phyloP scores from a whole-genome alignment of 92 coral and sea anemone species.

The Epizoanthus stellaris region DNA sequence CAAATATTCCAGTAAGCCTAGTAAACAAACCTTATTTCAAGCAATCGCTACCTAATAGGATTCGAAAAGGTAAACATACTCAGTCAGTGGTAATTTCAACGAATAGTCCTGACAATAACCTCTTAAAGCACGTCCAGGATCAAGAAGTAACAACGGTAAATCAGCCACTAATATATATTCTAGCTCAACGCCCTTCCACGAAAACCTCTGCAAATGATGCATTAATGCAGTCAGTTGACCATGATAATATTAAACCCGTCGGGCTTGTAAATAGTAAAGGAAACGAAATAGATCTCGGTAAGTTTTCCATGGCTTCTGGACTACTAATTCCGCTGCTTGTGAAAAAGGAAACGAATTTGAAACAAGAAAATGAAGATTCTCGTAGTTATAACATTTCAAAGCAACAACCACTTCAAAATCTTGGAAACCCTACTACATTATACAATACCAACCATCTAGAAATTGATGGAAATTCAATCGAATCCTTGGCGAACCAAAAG shows the following conservation, averaged over 20 bases:
- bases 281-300: neutral
- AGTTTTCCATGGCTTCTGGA: constrained; percentile 17
- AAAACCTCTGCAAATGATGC: neutral
- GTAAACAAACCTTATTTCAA: neutral
- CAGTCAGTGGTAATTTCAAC: neutral
- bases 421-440: neutral
- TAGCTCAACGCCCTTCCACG: neutral
- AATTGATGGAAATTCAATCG: neutral
- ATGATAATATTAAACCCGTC: neutral
- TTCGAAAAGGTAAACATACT: neutral
- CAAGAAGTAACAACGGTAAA: neutral
- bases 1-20: neutral
- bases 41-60: neutral
- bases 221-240: neutral
- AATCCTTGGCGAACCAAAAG: neutral
- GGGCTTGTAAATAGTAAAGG: neutral
- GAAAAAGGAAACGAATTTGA: neutral
- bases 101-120: neutral
- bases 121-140: neutral
- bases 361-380: neutral
- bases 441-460: neutral
- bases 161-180: constrained; percentile 1
- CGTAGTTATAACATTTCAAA: neutral
- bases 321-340: constrained; percentile 17
- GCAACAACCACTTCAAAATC: neutral